phyloP scores from a whole-genome alignment of 2,113 vertebrate species.

The Pterocles burchelli region DNA sequence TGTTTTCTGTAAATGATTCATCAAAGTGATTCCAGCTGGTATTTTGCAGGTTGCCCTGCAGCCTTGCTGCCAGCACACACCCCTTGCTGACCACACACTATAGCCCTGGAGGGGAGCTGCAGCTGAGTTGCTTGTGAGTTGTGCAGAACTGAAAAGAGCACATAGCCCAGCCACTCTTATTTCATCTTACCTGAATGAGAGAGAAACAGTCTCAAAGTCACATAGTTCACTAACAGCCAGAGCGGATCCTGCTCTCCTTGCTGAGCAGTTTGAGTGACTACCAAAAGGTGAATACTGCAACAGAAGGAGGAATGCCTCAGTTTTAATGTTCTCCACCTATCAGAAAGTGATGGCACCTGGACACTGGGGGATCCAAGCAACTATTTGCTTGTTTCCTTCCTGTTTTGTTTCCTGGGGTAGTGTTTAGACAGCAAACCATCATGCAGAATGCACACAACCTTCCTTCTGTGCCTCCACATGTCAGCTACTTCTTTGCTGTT shows the following conservation, averaged over 20 bases:
- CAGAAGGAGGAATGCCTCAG: neutral
- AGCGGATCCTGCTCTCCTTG: neutral
- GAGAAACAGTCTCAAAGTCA: neutral
- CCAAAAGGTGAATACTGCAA: neutral
- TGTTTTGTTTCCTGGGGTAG: neutral
- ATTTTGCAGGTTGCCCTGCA: neutral
- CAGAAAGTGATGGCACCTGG: neutral
- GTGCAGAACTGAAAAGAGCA: neutral
- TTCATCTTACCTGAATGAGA: neutral
- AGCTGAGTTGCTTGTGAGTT: neutral
- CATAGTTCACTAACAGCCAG: neutral
- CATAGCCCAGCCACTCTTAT: neutral
- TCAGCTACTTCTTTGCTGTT: neutral
- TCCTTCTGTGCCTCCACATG: neutral
- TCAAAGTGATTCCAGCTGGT: neutral
- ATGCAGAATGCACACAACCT: neutral
- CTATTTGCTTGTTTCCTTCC: neutral
- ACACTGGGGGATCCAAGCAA: neutral
- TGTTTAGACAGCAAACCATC: neutral
- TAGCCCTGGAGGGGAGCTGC: neutral
- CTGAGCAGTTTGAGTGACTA: neutral
- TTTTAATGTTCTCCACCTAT: neutral
- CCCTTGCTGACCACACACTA: neutral
- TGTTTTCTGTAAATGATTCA: constrained; percentile 22
- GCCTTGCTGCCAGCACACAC: neutral